A percentile compares a stretch with the other conserved stretches of the same genome.
Evolutionary conservation across 2,888 invertebrate species (phyloP).

Genomic region (Ectropis crepuscularia): DNA sequence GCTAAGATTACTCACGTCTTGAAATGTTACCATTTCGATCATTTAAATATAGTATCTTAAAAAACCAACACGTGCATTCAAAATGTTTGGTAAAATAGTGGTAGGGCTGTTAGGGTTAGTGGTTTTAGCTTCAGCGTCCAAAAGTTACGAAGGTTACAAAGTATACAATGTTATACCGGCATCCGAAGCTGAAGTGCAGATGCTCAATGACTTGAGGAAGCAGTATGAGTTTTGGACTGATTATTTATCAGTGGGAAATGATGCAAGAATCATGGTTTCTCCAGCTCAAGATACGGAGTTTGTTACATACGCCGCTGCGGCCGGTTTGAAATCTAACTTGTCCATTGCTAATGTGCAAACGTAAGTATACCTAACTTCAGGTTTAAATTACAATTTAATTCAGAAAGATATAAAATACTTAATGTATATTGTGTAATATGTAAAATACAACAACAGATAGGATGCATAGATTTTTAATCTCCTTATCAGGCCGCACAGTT

Average conservation of each 20-base stretch:
- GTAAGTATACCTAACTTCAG: conserved; percentile 48
- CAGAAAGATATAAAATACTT: neutral
- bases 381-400: neutral
- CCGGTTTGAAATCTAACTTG: conserved; percentile 48
- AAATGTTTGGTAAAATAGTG: conserved; percentile 32
- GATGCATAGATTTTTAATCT: too few species aligned
- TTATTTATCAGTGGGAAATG: conserved; percentile 58
- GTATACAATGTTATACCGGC: conserved; percentile 81
- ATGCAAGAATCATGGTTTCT: conserved; percentile 57
- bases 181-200: conserved; percentile 69
- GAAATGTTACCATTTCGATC: conserved; percentile 6
- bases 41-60: conserved; percentile 7
- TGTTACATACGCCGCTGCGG: conserved; percentile 42
- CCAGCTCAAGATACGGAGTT: conserved; percentile 52
- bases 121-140: conserved; percentile 41
- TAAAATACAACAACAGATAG: too few species aligned
- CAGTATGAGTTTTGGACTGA: conserved; percentile 63
- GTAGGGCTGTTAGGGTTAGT: conserved; percentile 36
- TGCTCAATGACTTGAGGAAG: conserved; percentile 73
- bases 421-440: too few species aligned
- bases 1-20: conserved; percentile 16
- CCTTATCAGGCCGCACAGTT: too few species aligned
- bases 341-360: conserved; percentile 56
- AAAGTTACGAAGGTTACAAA: conserved; percentile 82
- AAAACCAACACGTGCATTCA: conserved; percentile 28